Percentiles rank a stretch among this genome's conserved stretches.
Evolutionary conservation across 2,888 invertebrate species (phyloP).

Genomic region (Bellardia bayeri): DNA sequence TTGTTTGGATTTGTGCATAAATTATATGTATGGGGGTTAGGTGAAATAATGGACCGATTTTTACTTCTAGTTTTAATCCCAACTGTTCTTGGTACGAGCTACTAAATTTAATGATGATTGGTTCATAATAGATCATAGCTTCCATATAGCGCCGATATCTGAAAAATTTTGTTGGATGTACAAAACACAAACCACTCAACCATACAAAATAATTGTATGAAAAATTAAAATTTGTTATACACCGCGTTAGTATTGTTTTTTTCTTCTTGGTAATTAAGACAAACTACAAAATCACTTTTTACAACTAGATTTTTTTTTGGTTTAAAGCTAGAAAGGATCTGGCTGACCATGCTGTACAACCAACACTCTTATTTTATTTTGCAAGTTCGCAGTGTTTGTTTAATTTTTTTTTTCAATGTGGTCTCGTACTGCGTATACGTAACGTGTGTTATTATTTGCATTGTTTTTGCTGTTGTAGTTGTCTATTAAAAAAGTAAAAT

Average conservation of each 20-base stretch:
- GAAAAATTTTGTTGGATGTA: not conserved
- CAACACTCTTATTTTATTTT: not conserved
- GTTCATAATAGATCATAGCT: no score
- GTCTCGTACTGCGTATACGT: slow-evolving; percentile 5
- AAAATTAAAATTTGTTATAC: slow-evolving; percentile 37
- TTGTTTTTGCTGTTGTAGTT: not conserved
- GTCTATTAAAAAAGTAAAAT: not conserved
- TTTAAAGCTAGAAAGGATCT: slow-evolving; percentile 51
- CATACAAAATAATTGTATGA: slow-evolving; percentile 14
- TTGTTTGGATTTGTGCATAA: no score
- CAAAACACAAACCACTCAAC: not conserved
- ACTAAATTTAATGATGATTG: no score
- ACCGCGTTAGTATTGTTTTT: not conserved
- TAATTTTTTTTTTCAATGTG: not conserved
- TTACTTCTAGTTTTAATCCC: no score
- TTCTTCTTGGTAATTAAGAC: slow-evolving; percentile 26
- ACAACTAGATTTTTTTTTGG: slow-evolving; percentile 2
- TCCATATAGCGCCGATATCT: no score
- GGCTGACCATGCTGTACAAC: not conserved
- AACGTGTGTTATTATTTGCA: not conserved
- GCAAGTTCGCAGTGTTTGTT: not conserved
- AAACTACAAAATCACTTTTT: slow-evolving; percentile 17
- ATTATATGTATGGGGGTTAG: no score
- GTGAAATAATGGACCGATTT: no score
- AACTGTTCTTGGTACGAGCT: no score